Base-by-base conservation (phyloP, 2,113 vertebrate genomes). In the Fregetta grallaria region DNA sequence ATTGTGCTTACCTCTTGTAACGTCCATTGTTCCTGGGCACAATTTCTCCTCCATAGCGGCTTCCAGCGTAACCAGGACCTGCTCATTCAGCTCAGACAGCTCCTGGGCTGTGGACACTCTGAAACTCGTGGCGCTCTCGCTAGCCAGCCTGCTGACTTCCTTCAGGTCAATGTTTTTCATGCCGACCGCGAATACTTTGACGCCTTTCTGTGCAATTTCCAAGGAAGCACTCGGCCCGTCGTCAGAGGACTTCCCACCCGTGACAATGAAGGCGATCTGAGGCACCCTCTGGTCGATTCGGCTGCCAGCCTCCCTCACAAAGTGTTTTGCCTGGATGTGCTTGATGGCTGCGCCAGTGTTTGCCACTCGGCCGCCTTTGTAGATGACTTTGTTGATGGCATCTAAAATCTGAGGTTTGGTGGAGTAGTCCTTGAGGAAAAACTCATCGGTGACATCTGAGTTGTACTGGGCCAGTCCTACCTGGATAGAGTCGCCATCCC, bases 381-480 rank as follows among this genome's bases (percentile, higher is more conserved):
- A 99, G 59, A 98, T 96, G 16, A 98, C 96, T 81, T 91, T 98
- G 44, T 79, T 92, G 86, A 99, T 99, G 23, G 99, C 99, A 0
- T 97, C 96, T 2, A 99, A 53, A 73, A 99, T 99, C 59, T 98
- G 95, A 10, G 98, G 93, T 93, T 98, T 99, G 92, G 98, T 97
- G 42, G 98, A 96, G 70, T 98, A 98, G 14, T 99, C 98, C 95
- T 98, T 99, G 68, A 99, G 98, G 97, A 98, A 99, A 96, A 99
- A 99, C 73, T 98, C 98, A 6, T 99, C 99, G 0, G 97, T 99
- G 88, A 99, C 99, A 82, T 99, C 99, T 0, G 99, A 97, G 62
- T 99, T 98, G 97, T 99, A 99, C 90, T 99, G 99, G 23, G 99
- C 99, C 88, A 99, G 89, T 44, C 98, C 99, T 81, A 99, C 98